These are phyloP conservation scores for Harpagus bidentatus DNA, from an alignment of 2,113 vertebrate species.

Conservation along the genomic window DNA sequence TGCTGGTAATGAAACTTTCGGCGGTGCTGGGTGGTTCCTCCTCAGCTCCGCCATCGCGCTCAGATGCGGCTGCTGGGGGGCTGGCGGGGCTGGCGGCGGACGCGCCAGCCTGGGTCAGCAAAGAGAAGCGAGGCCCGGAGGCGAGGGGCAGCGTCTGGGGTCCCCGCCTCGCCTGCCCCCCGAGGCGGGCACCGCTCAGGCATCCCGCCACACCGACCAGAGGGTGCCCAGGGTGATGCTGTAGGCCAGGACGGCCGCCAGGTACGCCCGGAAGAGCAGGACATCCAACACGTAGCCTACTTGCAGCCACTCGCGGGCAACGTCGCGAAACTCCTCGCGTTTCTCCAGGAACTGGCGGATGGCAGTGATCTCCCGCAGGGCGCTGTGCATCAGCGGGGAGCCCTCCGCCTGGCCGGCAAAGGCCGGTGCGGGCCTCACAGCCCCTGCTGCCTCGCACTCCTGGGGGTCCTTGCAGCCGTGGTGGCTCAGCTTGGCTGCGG, in stretches of 20 bases:
- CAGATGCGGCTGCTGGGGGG: neutral
- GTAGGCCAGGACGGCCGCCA: constrained; percentile 86
- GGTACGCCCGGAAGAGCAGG: constrained; percentile 90
- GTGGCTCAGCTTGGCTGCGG: constrained; percentile 76
- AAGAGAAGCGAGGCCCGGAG: neutral
- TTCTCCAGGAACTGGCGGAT: constrained; percentile 88
- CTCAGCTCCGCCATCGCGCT: neutral
- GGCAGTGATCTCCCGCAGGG: constrained; percentile 83
- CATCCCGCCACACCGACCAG: constrained; percentile 92
- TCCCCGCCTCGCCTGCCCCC: accelerated
- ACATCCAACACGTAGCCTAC: constrained; percentile 91
- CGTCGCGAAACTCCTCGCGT: constrained; percentile 80
- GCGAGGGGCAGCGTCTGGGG: too few relatives aligned
- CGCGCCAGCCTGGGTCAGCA: neutral
- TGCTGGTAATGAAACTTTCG: neutral
- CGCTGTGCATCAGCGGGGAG: constrained; percentile 58
- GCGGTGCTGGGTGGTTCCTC: neutral
- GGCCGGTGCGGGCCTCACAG: neutral
- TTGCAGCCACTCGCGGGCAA: constrained; percentile 90
- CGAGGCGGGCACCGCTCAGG: constrained; percentile 47
- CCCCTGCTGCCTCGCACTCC: constrained; percentile 52
- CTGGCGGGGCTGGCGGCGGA: neutral
- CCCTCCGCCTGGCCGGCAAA: constrained; percentile 37
- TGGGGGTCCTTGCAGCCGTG: constrained; percentile 65
- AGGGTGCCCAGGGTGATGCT: constrained; percentile 85